Evolutionary conservation across 2,113 vertebrate genomes (phyloP).

Genomic region (Penelope pileata): DNA sequence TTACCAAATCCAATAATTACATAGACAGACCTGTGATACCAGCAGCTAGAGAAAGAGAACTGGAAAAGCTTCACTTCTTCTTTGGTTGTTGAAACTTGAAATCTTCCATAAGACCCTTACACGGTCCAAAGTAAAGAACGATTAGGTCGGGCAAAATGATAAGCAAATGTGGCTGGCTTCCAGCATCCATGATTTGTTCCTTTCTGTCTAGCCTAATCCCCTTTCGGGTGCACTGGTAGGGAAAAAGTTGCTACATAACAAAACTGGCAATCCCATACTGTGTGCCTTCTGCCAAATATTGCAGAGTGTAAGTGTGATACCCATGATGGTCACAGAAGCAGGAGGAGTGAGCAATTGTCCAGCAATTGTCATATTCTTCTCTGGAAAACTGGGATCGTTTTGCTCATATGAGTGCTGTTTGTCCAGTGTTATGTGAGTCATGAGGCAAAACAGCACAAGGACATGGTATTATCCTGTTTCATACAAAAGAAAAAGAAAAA

Average conservation of each 20-base stretch:
- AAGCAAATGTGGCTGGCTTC: neutral
- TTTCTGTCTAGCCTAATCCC: constrained; percentile 14
- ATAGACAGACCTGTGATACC: neutral
- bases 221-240: neutral
- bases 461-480: neutral
- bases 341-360: neutral
- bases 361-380: neutral
- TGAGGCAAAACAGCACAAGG: neutral
- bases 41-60: neutral
- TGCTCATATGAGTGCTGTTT: neutral
- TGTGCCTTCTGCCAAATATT: neutral
- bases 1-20: neutral
- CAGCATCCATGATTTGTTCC: neutral
- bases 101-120: neutral
- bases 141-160: neutral
- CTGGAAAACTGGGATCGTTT: constrained; percentile 5
- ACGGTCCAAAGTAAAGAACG: neutral
- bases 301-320: neutral
- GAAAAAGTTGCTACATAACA: neutral
- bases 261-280: neutral
- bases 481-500: constrained; percentile 14
- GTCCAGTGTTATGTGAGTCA: neutral
- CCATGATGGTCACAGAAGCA: neutral
- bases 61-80: neutral
- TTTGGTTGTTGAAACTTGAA: neutral